Base-by-base conservation (phyloP, 2,888 invertebrate genomes). In the Eurytoma californica region DNA sequence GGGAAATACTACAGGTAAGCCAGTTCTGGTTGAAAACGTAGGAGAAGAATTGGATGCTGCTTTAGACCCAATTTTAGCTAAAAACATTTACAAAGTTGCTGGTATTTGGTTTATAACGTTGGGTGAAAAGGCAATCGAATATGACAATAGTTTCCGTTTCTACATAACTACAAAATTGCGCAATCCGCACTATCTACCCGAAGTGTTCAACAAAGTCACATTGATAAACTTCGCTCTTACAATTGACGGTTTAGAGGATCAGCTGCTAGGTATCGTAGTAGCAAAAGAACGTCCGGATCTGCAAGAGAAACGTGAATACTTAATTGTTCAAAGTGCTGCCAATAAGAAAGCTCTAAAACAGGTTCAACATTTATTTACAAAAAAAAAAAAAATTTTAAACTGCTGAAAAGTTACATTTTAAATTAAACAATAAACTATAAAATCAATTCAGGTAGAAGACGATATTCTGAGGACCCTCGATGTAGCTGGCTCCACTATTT, bases 101-200 rank as follows among this genome's bases (percentile, higher is more conserved):
- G 95, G 95, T 39, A 92, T 93, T 83, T 94, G 94, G 86, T 95
- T 93, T 89, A 95, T 96, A 83, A 93, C 94, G 73, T 91, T 96
- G 24, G 96, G 96, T 4, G 95, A 96, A 84, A 95, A 94, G 86
- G 93, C 94, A 0, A 93, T 96, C 75, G 94, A 95, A 87, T 96
- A 95, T 90, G 94, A 94, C 89, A 92, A 92, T 65, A 92, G 94
- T 87, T 97, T 97, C 89, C 81, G 94, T 82, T 91, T 97, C 76
- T 96, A 96, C 88, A 93, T 96, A 91, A 96, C 96, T 2, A 95
- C 96, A 2, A 96, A 96, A 88, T 90, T 96, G 65, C 92, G 95
- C 80, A 97, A 97, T 90, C 97, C 97, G 0, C 96, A 96, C 91
- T 96, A 95, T 90, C 91, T 95, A 74, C 96, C 97, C 0, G 96